These are phyloP conservation scores for Chrosomus eos DNA, from an alignment of 2,797 vertebrate species.

Conservation along the genomic window DNA sequence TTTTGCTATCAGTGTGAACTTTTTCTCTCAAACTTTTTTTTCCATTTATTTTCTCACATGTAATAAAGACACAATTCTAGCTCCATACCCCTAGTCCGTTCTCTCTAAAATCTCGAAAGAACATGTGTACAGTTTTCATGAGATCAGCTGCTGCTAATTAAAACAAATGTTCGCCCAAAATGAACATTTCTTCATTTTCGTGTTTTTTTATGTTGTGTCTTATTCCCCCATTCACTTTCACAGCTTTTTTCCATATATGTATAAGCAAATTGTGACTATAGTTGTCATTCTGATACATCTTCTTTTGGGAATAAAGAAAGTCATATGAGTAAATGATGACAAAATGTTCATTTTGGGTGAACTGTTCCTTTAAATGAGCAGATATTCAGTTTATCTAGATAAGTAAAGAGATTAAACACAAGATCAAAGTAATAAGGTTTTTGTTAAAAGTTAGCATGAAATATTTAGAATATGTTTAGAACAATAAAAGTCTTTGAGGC, in stretches of 20 bases:
- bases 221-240: neutral
- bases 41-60: too few relatives aligned
- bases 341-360: neutral
- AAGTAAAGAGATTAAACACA: neutral
- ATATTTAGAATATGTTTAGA: conserved; percentile 36
- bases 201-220: neutral
- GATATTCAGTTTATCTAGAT: neutral
- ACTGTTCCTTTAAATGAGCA: conserved; percentile 2
- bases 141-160: neutral
- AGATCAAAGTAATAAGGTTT: neutral
- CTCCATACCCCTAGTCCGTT: neutral
- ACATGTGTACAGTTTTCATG: neutral
- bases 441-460: conserved; percentile 11
- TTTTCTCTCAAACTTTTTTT: too few relatives aligned
- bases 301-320: neutral
- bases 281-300: neutral
- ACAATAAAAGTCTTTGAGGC: conserved; percentile 47
- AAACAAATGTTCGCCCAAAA: neutral
- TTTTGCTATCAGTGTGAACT: too few relatives aligned
- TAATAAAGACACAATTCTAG: too few relatives aligned
- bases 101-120: neutral
- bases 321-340: neutral
- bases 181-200: neutral
- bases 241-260: neutral
- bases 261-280: neutral